Base-by-base conservation (phyloP, 2,888 invertebrate genomes). In the Cyrtodaria siliqua region DNA sequence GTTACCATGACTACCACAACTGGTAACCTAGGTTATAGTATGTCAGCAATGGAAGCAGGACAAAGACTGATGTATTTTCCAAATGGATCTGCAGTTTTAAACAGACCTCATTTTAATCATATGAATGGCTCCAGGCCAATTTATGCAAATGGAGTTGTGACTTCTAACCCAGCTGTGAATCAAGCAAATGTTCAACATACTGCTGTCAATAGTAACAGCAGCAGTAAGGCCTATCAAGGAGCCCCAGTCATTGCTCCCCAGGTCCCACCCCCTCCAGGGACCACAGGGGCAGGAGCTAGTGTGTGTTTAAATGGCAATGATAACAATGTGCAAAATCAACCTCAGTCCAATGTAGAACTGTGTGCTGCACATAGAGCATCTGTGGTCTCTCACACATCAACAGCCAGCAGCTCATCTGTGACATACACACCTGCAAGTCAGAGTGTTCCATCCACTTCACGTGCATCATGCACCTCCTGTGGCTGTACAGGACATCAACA, bases 401-500 rank as follows among this genome's bases (percentile, higher is more conserved):
- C 74, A 27, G 44, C 81, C 8, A 70, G 53, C 8, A 68, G 49
- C 16, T 59, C 60, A 12, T 44, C 69, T 12, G 72, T 69, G 2
- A 68, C 72, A 44, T 49, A 66, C 52, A 59, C 69, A 23, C 59
- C 59, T 20, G 27, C 69, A 26, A 50, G 70, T 60, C 42, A 53
- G 47, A 66, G 63, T 24, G 61, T 56, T 8, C 18, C 73, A n/a
- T 50, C 50, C 56, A 70, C 38, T 68, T 61, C 62, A 27, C 57
- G 62, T 27, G 24, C 69, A 2, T 62, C 72, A 20, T 87, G 87
- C 63, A 76, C 69, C 8, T 66, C 76, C 1, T 87, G 87, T 76
- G 86, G 86, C 6, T 83, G 87, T 69, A 66, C 81, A 1, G 85
- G 87, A n/a, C 74, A 78, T 33, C 38, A 44, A 20, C 20, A 27